Evolutionary conservation across 2,113 vertebrate species (phyloP), one percentile per base, ranked within the genome.

Genomic region (Mesocricetus auratus): DNA sequence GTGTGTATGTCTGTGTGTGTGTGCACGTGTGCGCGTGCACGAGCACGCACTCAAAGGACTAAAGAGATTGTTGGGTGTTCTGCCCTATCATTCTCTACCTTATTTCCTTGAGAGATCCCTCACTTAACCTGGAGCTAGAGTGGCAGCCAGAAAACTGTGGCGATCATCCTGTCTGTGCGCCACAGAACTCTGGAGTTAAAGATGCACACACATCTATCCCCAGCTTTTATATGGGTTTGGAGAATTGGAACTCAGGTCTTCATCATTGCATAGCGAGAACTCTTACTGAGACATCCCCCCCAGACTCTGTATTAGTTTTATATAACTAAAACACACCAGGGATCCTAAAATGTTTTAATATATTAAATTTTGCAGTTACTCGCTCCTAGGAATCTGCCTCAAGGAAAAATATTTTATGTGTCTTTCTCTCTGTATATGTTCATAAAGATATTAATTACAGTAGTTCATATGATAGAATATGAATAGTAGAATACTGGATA

Each of bases 301-400:
- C n/a, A 45, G 42, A 75, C 4, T 36, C 26, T 53, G 77, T 83
- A 39, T 39, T 39, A 60, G 31, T 21, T 82, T 82, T 82, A 60
- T 82, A 60, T 82, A 82, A 50, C n/a, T 82, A 58, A 82, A n/a
- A 81, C 31, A 33, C 11, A 22, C 58, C 45, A 58, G 78, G n/a
- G 33, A 39, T 74, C 94, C 86, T 74, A 71, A 93, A 47, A 77
- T 93, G 56, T 78, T 78, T 93, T 71, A 85, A 79, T 5, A 64
- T 83, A 81, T 2, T 73, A 31, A 64, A 82, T 77, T 47, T 60
- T 64, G 58, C 82, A 90, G 39, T 81, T 86, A 33, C 26, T 81
- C 50, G 16, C 26, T 74, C 13, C 89, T 77, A 78, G 60, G 29
- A 85, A 47, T 82, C 66, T 94, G 31, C 81, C 62, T 53, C 86